Base-by-base conservation (phyloP, 2,888 invertebrate species). In the Timandra comae region DNA sequence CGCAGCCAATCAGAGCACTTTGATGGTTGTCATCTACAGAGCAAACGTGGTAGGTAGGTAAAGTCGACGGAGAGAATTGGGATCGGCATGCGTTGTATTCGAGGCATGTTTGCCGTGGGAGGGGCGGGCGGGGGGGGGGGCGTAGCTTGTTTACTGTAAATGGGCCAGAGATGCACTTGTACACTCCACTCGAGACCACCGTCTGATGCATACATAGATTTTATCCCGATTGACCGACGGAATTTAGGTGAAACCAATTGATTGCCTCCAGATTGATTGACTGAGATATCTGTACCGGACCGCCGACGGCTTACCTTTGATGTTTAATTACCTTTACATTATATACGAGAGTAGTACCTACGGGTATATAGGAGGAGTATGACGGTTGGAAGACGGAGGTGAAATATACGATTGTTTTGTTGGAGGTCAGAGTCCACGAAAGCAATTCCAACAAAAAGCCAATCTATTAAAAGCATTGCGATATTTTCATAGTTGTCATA, bases 81-180 rank as follows among this genome's bases (percentile, higher is more conserved):
- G 44, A 44, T 34, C 40, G 48, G 46, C 40, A 41, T 46, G 54
- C 38, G 43, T 46, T 52, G 48, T 52, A 52, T 46, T 38, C 35
- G 38, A 36, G 44, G 42, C 49, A 46, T 48, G 52, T 51, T 53
- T 52, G 43, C 45, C 10, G 25, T 21, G 34, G 30, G 30, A 8
- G 26, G 22, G 28, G 23, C 25, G 23, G 28, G 11, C 7, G 19
- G 12, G 26, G 22, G 12, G 24, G 8, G 7, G 11, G 19, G 26
- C 23, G 27, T 25, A 28, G 27, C 38, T 39, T 52, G 50, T 46
- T 51, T 43, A 41, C 43, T 38, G 44, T 39, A 44, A 47, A 43
- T 41, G 34, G 49, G 39, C 38, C 35, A 40, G 46, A 34, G 41
- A 35, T 48, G 42, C 46, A 45, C 46, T 45, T 38, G 46, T 42